Base-by-base conservation (phyloP, 2,888 invertebrate species). In the Antheraea yamamai region DNA sequence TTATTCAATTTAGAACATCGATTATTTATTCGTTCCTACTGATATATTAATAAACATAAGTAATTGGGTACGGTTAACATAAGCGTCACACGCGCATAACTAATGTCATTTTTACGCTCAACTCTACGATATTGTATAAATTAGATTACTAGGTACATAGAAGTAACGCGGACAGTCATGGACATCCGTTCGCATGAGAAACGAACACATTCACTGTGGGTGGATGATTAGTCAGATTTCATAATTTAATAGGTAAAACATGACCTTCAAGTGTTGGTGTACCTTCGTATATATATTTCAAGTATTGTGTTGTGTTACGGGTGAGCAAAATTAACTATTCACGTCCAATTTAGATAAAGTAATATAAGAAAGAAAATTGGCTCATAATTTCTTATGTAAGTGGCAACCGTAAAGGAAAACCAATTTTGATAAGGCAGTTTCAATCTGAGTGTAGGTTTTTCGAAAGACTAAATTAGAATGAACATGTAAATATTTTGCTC, bases 81-180 rank as follows among this genome's bases (percentile, higher is more conserved):
- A 39, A 26, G 61, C 47, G 61, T 61, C 39, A 72, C 47, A 47
- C 18, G 55, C 73, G 84, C 80, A 81, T 75, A 81, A 80, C 83
- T 82, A 83, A 83, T 78, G 76, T 61, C 73, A 78, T 84, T 82
- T 66, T 70, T 72, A 77, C 76, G 77, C 76, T 76, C 61, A 61
- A 64, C 73, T 75, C 72, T 71, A 74, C 39, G 58, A 75, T 47
- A 58, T 73, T 39, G 73, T 64, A 73, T 55, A 74, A 70, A 72
- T 73, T 61, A 78, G 75, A 79, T 81, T 82, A 64, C 72, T 61
- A 72, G 20, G 74, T 75, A 75, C 77, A 76, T 74, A 73, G 51
- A 26, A 75, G 75, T 71, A 74, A 72, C 76, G 74, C 75, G 75
- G 47, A 72, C 82, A 82, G 79, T 82, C 77, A 83, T 82, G 78